Percentiles rank a stretch among this genome's conserved stretches.
Conservation (phyloP, 2,113 vertebrate genomes). For the Ictalurus punctatus region DNA sequence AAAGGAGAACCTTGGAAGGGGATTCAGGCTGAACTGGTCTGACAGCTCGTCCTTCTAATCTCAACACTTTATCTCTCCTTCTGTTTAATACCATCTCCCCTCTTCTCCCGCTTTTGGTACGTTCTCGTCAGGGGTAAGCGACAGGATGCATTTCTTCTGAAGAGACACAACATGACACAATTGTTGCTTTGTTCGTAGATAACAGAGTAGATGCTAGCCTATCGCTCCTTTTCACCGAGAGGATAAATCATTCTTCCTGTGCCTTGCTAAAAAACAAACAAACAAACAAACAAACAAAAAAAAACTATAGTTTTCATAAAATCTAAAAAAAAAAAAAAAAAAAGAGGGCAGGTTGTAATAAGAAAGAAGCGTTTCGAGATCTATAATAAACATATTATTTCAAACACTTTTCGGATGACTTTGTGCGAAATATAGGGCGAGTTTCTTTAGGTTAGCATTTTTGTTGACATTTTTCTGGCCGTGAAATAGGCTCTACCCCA, state of each 20-base stretch:
- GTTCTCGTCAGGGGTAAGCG: neutral
- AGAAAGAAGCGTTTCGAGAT: neutral
- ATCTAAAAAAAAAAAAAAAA: neutral
- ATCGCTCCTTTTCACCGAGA: neutral
- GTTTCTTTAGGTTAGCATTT: neutral
- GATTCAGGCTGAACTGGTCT: conserved; percentile 49
- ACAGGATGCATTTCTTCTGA: neutral
- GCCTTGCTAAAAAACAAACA: neutral
- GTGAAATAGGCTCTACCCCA: neutral
- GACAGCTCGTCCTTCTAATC: conserved; percentile 25
- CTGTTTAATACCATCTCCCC: conserved; percentile 1
- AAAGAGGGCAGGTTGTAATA: neutral
- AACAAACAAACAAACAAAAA: neutral
- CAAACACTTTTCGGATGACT: neutral
- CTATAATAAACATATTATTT: neutral
- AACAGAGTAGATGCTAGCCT: neutral
- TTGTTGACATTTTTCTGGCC: conserved; percentile 11
- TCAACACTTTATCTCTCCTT: neutral
- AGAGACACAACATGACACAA: too few species aligned
- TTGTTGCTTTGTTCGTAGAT: too few species aligned
- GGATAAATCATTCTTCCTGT: neutral
- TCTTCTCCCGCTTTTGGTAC: neutral
- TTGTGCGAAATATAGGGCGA: neutral
- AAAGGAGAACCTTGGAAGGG: conserved; percentile 35
- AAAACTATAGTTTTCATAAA: neutral